Evolutionary conservation across 2,797 vertebrate species (phyloP).

Genomic region (Lagodon rhomboides): DNA sequence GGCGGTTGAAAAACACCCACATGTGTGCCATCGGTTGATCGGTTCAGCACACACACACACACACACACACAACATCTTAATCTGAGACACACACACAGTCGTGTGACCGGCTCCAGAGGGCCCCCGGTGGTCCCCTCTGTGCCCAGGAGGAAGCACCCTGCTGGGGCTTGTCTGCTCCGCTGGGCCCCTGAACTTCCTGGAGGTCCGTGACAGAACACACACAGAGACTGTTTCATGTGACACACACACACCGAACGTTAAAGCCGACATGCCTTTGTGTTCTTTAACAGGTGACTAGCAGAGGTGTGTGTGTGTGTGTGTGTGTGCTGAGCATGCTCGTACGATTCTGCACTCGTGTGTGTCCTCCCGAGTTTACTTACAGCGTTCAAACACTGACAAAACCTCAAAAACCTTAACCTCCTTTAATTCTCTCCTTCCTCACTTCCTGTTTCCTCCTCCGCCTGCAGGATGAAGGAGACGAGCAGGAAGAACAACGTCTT

Average conservation of each 20-base stretch:
- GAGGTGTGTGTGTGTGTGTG: background rate
- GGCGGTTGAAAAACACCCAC: constrained; percentile 23
- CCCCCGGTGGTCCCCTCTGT: constrained; percentile 45
- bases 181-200: constrained; percentile 39
- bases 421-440: background rate
- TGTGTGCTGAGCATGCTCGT: constrained; percentile 18
- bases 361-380: constrained; percentile 14
- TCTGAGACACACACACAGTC: background rate
- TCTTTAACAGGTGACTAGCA: background rate
- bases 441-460: background rate
- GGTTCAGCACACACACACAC: background rate
- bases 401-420: background rate
- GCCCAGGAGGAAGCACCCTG: constrained; percentile 63
- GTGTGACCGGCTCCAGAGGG: constrained; percentile 7
- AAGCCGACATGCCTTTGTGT: background rate
- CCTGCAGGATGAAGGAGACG: constrained; percentile 93
- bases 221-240: constrained; percentile 20
- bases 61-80: background rate
- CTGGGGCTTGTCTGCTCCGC: constrained; percentile 50
- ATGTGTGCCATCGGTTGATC: constrained; percentile 21
- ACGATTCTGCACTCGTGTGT: constrained; percentile 8
- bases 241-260: background rate
- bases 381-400: background rate
- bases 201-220: constrained; percentile 41
- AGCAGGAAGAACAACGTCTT: constrained; percentile 96